Evolutionary conservation across 2,888 invertebrate species (phyloP).

Genomic region (Scaptomyza tumidula): DNA sequence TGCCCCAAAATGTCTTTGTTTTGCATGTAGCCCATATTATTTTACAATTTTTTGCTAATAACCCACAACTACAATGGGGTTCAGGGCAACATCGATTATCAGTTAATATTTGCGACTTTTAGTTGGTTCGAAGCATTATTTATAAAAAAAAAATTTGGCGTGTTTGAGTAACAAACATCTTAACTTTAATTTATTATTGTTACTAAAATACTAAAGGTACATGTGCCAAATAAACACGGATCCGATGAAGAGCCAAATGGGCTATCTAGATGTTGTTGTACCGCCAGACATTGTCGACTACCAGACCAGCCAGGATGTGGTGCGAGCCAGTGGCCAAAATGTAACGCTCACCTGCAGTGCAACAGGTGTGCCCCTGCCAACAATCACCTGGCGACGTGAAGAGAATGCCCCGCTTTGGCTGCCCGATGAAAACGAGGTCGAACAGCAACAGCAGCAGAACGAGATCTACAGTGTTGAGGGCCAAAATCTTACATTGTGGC

Average conservation of each 20-base stretch:
- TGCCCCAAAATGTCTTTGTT: too few relatives aligned
- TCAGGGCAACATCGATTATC: too few relatives aligned
- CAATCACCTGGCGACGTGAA: conserved; percentile 94
- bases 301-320: conserved; percentile 93
- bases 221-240: conserved; percentile 97
- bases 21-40: too few relatives aligned
- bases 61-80: too few relatives aligned
- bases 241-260: conserved; percentile 96
- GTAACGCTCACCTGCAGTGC: conserved; percentile 94
- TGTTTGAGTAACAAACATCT: too few relatives aligned
- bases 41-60: too few relatives aligned
- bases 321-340: conserved; percentile 93
- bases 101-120: too few relatives aligned
- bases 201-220: conserved; percentile 85
- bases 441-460: conserved; percentile 13
- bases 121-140: too few relatives aligned
- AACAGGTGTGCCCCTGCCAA: conserved; percentile 93
- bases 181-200: too few relatives aligned
- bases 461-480: conserved; percentile 82
- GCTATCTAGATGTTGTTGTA: conserved; percentile 94
- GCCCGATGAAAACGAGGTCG: conserved; percentile 34
- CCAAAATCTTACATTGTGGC: conserved; percentile 80
- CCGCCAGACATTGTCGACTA: conserved; percentile 95
- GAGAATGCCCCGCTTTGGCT: conserved; percentile 86
- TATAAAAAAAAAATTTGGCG: too few relatives aligned